These are phyloP conservation scores for Saccopteryx bilineata DNA, from an alignment of 2,113 vertebrate genomes.

Conservation along the genomic window DNA sequence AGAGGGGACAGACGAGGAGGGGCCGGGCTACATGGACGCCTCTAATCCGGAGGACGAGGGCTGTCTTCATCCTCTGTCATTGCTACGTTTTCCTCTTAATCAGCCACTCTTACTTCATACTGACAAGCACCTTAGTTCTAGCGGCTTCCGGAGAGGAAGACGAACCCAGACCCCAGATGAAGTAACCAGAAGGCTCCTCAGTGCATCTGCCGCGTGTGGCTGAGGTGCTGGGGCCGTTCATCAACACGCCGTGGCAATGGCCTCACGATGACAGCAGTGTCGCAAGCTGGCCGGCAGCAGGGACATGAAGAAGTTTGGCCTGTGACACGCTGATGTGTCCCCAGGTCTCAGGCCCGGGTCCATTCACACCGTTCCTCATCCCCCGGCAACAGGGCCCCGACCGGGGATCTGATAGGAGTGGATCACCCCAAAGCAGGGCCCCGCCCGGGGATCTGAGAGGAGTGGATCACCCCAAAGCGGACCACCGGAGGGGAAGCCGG, in stretches of 20 bases:
- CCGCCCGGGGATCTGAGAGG: slow-evolving; percentile 20
- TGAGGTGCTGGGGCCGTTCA: background rate
- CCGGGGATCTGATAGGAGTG: background rate
- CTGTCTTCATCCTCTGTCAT: rapidly evolving
- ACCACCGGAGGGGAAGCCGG: slow-evolving; percentile 54
- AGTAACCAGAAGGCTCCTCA: slow-evolving; percentile 53
- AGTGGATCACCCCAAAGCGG: slow-evolving; percentile 61
- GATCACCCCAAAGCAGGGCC: background rate
- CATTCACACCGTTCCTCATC: slow-evolving; percentile 49
- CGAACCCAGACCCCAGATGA: background rate
- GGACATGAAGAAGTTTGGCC: slow-evolving; percentile 69
- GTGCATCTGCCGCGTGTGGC: slow-evolving; percentile 69
- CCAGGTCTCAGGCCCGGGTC: slow-evolving; percentile 56
- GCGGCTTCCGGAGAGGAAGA: background rate
- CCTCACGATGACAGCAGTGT: slow-evolving; percentile 60
- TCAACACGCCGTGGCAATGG: slow-evolving; percentile 67
- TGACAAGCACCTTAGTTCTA: background rate
- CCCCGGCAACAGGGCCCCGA: background rate
- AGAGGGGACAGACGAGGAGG: too few species aligned
- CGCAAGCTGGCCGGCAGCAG: slow-evolving; percentile 51
- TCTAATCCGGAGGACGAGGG: background rate
- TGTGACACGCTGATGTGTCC: slow-evolving; percentile 60
- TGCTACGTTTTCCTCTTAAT: background rate
- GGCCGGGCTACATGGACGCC: background rate
- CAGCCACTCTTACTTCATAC: background rate